Base-by-base conservation (phyloP, 2,113 vertebrate genomes). In the Hippocampus barbouri region DNA sequence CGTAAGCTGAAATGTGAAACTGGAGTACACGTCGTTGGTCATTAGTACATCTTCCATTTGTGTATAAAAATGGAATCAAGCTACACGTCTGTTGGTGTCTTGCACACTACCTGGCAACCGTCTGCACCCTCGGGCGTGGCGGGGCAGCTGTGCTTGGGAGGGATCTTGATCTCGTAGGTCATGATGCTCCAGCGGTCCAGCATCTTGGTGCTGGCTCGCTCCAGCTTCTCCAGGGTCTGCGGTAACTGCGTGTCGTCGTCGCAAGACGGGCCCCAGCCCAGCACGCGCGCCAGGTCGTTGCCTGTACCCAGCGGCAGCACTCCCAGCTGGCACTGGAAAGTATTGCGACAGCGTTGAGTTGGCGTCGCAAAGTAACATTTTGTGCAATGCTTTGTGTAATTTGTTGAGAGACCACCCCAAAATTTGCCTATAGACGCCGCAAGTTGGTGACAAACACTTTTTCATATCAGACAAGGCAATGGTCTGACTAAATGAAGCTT, bases 111-210 rank as follows among this genome's bases (percentile, higher is more conserved):
- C 93, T 97, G 95, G 90, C 94, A 93, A 75, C 95, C 93, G 66
- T 94, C 95, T 0, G 91, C 79, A 12, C 94, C 95, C 81, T 95
- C 97, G 47, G 93, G 89, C 73, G 94, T 94, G 78, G 91, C 91
- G 11, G 95, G 93, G 88, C 94, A 94, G 88, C 95, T 92, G 86
- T 93, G 88, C 86, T 98, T 98, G 73, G 94, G 85, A 68, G 95
- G 95, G 86, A 99, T 93, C 91, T 97, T 99, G 73, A 99, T 93
- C 90, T 99, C 97, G 81, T 98, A 98, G 0, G 96, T 98, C 97
- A 99, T 99, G 91, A 98, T 98, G 89, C 97, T 98, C 97, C 97
- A 99, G 84, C 97, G 95, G 92, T 99, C 97, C 82, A 99, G 74
- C 97, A 99, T 99, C 90, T 99, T 99, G 0, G 97, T 99, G 81